Conservation (phyloP, 1,140 invertebrate genomes). For the Euschistus heros region DNA sequence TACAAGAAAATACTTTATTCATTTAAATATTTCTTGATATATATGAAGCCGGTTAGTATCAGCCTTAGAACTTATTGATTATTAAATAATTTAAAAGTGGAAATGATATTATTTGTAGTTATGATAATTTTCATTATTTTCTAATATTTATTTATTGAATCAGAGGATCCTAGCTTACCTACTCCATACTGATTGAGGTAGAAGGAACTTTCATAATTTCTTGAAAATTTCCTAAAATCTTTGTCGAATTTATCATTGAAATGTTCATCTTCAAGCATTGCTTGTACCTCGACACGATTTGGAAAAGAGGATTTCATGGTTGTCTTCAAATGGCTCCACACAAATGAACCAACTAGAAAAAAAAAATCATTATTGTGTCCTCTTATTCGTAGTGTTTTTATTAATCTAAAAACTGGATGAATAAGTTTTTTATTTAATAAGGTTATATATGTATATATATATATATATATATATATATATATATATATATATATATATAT, state of each 20-base stretch:
- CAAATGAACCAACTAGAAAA: conserved; percentile 76
- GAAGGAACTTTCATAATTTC: conserved; percentile 77
- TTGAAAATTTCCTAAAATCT: conserved; percentile 78
- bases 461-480: too few species aligned
- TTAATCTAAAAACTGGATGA: too few species aligned
- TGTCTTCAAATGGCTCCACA: conserved; percentile 85
- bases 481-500: too few species aligned
- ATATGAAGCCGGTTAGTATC: too few species aligned
- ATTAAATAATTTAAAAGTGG: not conserved
- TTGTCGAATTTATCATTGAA: conserved; percentile 62
- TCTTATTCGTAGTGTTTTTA: too few species aligned
- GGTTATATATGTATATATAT: too few species aligned
- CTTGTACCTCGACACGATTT: conserved; percentile 68
- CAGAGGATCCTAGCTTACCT: conserved; percentile 41
- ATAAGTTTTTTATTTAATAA: too few species aligned
- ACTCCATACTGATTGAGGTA: conserved; percentile 79
- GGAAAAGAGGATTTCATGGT: conserved; percentile 72
- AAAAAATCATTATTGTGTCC: not conserved
- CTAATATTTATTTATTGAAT: too few species aligned
- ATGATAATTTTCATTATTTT: not conserved
- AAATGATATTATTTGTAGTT: not conserved
- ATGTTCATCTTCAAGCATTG: conserved; percentile 60
- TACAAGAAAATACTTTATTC: too few species aligned
- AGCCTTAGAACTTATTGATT: not conserved
- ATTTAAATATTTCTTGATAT: too few species aligned